Evolutionary conservation across 1,140 invertebrate species (phyloP).

Genomic region (Arion vulgaris): DNA sequence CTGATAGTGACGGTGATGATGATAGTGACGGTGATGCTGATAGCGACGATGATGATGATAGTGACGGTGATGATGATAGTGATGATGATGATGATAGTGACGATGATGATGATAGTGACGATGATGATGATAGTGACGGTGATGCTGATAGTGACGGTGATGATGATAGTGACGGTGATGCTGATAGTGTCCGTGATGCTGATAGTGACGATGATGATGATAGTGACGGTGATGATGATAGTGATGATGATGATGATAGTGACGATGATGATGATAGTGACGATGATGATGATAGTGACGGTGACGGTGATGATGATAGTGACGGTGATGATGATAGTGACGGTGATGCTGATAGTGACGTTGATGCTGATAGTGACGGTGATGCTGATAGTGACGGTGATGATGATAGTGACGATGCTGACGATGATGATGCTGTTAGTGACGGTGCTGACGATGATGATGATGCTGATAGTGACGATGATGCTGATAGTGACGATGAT

Average conservation of each 20-base stretch:
- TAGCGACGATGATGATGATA: no score
- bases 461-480: background rate
- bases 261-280: slow-evolving; percentile 32
- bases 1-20: no score
- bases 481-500: background rate
- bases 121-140: background rate
- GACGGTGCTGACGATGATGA: background rate
- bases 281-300: slow-evolving; percentile 18
- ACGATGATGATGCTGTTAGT: background rate
- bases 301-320: background rate
- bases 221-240: slow-evolving; percentile 37
- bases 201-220: slow-evolving; percentile 35
- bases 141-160: background rate
- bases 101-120: background rate
- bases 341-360: background rate
- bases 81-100: background rate
- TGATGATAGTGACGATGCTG: background rate
- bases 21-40: no score
- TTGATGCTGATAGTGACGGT: background rate
- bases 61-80: no score
- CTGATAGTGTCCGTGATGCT: background rate
- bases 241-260: slow-evolving; percentile 35
- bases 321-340: background rate
- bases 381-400: background rate
- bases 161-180: background rate